phyloP scores from a whole-genome alignment of 1,140 invertebrate genomes.

The Magallana ariakensis region DNA sequence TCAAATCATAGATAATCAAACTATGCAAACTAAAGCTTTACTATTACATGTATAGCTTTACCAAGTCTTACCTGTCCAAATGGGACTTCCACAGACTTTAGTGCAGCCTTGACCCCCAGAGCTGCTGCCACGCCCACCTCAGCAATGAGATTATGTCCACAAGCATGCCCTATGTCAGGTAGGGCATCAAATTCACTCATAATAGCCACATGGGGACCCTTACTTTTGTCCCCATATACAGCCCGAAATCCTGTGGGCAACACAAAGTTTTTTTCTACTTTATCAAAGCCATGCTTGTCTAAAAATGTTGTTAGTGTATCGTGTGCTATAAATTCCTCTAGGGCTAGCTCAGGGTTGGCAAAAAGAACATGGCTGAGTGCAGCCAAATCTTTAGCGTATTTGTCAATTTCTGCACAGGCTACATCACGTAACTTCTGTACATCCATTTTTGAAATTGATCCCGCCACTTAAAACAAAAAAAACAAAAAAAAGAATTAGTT shows the following conservation, averaged over 20 bases:
- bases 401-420: constrained; percentile 29
- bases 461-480: no score
- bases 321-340: constrained; percentile 68
- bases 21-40: no score
- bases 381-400: constrained; percentile 15
- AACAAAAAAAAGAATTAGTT: no score
- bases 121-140: constrained; percentile 73
- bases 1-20: no score
- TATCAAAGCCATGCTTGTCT: constrained; percentile 67
- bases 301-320: constrained; percentile 63
- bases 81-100: constrained; percentile 56
- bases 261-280: constrained; percentile 61
- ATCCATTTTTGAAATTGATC: background rate
- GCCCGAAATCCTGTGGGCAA: constrained; percentile 68
- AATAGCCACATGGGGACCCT: constrained; percentile 68
- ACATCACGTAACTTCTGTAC: constrained; percentile 19
- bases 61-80: constrained; percentile 56
- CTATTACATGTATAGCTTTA: no score
- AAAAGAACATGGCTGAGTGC: constrained; percentile 59
- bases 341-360: constrained; percentile 65
- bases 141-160: constrained; percentile 77
- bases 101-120: constrained; percentile 67
- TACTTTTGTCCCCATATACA: constrained; percentile 44
- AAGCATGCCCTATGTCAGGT: constrained; percentile 76
- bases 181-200: constrained; percentile 78